A percentile compares a stretch with the other conserved stretches of the same genome.
Conservation (phyloP, 2,797 vertebrate genomes). For the Sardinella longiceps region DNA sequence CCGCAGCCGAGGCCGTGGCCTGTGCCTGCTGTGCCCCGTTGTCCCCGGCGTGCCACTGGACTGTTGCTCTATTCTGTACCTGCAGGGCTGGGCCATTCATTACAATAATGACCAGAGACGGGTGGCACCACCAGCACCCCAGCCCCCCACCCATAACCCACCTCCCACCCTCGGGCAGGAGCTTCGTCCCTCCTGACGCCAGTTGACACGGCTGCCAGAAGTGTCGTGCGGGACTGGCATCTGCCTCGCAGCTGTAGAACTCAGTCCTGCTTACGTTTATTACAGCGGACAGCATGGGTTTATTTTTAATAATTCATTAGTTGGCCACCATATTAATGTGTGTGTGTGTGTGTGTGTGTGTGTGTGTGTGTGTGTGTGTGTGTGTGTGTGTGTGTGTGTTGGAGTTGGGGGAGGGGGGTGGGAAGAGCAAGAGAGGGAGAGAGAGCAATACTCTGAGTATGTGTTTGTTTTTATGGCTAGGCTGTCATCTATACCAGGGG, state of each 20-base stretch:
- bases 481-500: neutral
- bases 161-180: neutral
- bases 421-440: neutral
- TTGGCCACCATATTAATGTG: conserved; percentile 31
- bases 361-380: neutral
- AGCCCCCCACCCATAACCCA: no score
- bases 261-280: conserved; percentile 30
- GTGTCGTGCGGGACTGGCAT: conserved; percentile 53
- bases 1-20: conserved; percentile 19
- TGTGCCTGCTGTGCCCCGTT: conserved; percentile 38
- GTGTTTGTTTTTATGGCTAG: neutral
- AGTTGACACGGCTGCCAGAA: conserved; percentile 44
- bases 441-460: neutral
- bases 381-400: conserved; percentile 23
- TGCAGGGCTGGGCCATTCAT: neutral
- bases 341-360: conserved; percentile 9
- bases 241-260: conserved; percentile 49
- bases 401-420: neutral
- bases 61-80: neutral
- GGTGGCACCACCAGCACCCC: no score
- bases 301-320: conserved; percentile 58
- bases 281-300: conserved; percentile 42
- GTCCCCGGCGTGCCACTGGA: neutral
- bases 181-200: neutral
- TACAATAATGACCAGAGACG: conserved; percentile 53